Conservation (phyloP, 2,113 vertebrate genomes). For the Anguilla japonica region DNA sequence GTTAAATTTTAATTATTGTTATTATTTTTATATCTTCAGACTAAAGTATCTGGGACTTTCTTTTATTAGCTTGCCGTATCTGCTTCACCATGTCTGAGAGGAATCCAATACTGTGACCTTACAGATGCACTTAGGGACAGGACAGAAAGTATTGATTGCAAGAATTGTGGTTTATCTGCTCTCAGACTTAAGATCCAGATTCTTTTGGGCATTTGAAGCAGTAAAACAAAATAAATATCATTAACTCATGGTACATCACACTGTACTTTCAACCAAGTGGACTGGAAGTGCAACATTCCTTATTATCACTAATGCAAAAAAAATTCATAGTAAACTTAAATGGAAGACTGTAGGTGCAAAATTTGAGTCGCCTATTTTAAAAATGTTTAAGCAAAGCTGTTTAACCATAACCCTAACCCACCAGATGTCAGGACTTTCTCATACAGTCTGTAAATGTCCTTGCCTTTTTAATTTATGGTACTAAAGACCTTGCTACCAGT, state of each 20-base stretch:
- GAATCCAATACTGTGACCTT: conserved; percentile 70
- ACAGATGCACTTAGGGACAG: conserved; percentile 53
- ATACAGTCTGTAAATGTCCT: too few species aligned
- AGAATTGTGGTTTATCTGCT: conserved; percentile 60
- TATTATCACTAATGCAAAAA: too few species aligned
- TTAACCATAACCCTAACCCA: too few species aligned
- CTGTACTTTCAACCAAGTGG: background rate
- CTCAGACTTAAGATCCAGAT: conserved; percentile 19
- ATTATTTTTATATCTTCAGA: conserved; percentile 11
- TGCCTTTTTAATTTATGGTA: too few species aligned
- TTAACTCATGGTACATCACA: conserved; percentile 1
- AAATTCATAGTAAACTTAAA: too few species aligned
- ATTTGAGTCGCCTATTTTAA: too few species aligned
- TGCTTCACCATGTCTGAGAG: conserved; percentile 32
- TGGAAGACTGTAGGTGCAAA: too few species aligned
- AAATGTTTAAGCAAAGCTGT: too few species aligned
- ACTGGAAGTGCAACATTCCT: too few species aligned
- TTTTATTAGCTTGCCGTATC: conserved; percentile 45
- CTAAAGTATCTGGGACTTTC: conserved; percentile 28
- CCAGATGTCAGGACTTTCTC: too few species aligned
- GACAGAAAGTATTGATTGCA: conserved; percentile 64
- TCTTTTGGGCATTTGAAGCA: conserved; percentile 53
- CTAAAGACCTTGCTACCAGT: too few species aligned
- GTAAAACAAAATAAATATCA: conserved; percentile 25
- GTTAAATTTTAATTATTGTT: background rate